phyloP scores from a whole-genome alignment of 2,797 vertebrate species.

The Galaxias olidus region DNA sequence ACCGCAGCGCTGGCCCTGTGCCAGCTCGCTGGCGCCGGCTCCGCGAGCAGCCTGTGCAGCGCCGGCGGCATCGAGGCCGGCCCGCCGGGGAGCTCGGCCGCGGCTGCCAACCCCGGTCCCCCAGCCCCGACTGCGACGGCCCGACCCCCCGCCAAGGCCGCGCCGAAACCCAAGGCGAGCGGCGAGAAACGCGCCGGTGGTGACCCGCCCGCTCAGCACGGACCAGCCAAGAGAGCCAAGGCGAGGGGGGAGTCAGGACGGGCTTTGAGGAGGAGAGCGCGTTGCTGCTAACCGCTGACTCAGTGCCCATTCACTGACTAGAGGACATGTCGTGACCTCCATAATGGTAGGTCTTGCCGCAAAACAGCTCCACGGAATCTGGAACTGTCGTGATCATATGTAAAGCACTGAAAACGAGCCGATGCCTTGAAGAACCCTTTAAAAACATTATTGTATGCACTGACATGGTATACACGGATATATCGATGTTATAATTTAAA shows the following conservation, averaged over 20 bases:
- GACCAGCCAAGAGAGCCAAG: slow-evolving; percentile 75
- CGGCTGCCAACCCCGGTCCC: slow-evolving; percentile 1
- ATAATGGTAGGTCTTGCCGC: too few species aligned
- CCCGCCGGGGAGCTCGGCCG: slow-evolving; percentile 16
- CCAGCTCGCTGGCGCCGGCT: slow-evolving; percentile 87
- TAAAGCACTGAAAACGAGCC: slow-evolving; percentile 45
- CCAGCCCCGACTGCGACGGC: neutral
- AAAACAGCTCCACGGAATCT: neutral
- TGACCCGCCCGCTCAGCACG: slow-evolving; percentile 63
- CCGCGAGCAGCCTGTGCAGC: slow-evolving; percentile 40
- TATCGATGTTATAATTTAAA: slow-evolving; percentile 14
- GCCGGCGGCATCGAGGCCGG: slow-evolving; percentile 13
- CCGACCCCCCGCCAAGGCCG: slow-evolving; percentile 13
- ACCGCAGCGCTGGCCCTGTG: slow-evolving; percentile 93
- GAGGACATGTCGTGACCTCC: too few species aligned
- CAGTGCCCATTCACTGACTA: too few species aligned
- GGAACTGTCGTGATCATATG: slow-evolving; percentile 22
- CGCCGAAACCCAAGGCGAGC: slow-evolving; percentile 44
- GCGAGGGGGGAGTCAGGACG: slow-evolving; percentile 62
- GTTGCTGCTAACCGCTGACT: slow-evolving; percentile 72
- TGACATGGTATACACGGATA: slow-evolving; percentile 9
- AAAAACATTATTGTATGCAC: slow-evolving; percentile 12
- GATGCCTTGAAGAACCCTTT: neutral
- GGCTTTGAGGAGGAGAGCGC: slow-evolving; percentile 81
- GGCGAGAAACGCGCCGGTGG: slow-evolving; percentile 73